Percentiles rank a stretch among this genome's conserved stretches.
Conservation (phyloP, 2,797 vertebrate genomes). For the Rhinogobio ventralis region DNA sequence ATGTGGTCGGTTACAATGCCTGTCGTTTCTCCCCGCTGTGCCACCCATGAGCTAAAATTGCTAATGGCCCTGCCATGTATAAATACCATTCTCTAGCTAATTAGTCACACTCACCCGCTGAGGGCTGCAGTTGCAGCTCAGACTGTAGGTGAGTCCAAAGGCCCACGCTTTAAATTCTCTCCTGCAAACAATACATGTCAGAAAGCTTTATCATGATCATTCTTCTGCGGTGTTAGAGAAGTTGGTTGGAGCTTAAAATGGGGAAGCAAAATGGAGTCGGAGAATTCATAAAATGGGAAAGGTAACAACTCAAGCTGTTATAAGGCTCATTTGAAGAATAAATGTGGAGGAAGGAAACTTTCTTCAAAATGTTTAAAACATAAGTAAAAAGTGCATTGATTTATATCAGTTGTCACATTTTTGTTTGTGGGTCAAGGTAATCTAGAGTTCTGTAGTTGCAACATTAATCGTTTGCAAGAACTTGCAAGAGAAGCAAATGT, state of each 20-base stretch:
- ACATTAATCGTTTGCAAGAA: not conserved
- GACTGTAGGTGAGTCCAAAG: slow-evolving; percentile 56
- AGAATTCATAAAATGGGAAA: slow-evolving; percentile 67
- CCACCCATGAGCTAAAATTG: slow-evolving; percentile 78
- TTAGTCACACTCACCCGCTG: slow-evolving; percentile 78
- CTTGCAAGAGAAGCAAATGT: not conserved
- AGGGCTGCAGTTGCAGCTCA: slow-evolving; percentile 43
- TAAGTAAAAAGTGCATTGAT: slow-evolving; percentile 10
- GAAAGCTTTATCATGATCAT: slow-evolving; percentile 69
- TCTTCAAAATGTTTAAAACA: not conserved
- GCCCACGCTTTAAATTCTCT: slow-evolving; percentile 75
- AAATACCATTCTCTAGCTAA: slow-evolving; percentile 79
- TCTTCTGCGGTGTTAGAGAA: slow-evolving; percentile 38
- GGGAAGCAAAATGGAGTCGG: slow-evolving; percentile 65
- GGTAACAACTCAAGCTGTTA: slow-evolving; percentile 3
- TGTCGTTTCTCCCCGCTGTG: slow-evolving; percentile 77
- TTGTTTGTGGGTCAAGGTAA: not conserved
- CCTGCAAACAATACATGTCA: slow-evolving; percentile 79
- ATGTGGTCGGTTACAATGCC: slow-evolving; percentile 73
- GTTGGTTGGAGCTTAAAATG: slow-evolving; percentile 44
- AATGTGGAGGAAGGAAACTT: not conserved
- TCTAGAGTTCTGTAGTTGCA: not conserved
- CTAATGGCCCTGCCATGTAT: slow-evolving; percentile 81
- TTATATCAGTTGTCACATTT: slow-evolving; percentile 3
- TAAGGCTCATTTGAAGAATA: not conserved